Base-by-base conservation (phyloP, 2,797 vertebrate species). In the Poecilia gillii region DNA sequence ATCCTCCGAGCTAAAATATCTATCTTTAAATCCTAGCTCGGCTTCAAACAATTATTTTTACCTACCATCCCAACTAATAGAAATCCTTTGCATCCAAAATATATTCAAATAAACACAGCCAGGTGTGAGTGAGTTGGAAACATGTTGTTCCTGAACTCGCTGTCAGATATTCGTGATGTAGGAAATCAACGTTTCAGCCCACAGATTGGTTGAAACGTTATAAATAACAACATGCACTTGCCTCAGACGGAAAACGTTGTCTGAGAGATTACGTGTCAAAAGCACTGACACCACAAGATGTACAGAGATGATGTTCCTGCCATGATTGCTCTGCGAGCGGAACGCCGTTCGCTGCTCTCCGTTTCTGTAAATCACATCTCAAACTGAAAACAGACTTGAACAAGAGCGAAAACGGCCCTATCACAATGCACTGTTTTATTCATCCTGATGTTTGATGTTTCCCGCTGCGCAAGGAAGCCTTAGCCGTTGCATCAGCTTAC, bases 71-170 rank as follows among this genome's bases (percentile, higher is more conserved):
- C 75, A 87, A 87, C 91, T 82, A 86, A 75, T 87, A 90, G 88
- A 84, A 82, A 87, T 83, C 72, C 77, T 79, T 79, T 14, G 16
- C 28, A 18, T 5, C 11, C 33, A 31, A 85, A 80, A 86, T 79
- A 41, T 7, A 89, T 85, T 59, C 11, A 59, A 87, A 90, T 89
- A 88, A 88, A 81, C 81, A 84, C 79, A 83, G 85, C 80, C 87
- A 85, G 76, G 64, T 84, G 59, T 72, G 75, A 78, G 68, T 71
- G 53, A 4, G 46, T 73, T 73, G 73, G 72, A 64, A 33, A 76
- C 72, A 83, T 81, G 64, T 39, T 68, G 85, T 78, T 80, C 49
- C 59, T 6, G n/a, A 75, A 39, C 79, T 74, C 70, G 57, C 68
- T 47, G 6, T 57, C 28, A 72, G 53, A 90, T 45, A 62, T 73